Evolutionary conservation across 1,140 invertebrate genomes (phyloP).

Genomic region (Trinorchestia longiramus): DNA sequence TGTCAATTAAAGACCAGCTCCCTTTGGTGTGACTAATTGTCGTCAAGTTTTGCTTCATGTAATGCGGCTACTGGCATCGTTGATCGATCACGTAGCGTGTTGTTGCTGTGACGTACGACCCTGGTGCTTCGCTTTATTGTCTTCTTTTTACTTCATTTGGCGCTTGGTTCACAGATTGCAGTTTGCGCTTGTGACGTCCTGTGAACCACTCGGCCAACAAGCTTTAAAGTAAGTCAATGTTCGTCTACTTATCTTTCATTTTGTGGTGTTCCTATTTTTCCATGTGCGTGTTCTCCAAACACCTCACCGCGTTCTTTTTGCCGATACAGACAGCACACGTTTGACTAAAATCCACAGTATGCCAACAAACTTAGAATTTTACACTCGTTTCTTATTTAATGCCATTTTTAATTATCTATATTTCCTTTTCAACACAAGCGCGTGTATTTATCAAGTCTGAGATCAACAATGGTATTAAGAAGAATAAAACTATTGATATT

Average conservation of each 20-base stretch:
- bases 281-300: not conserved
- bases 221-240: constrained; percentile 30
- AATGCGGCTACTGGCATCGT: not conserved
- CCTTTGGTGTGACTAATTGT: not conserved
- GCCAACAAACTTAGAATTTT: not conserved
- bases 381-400: not conserved
- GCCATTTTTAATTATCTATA: not conserved
- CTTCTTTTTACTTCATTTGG: not conserved
- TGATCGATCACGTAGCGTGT: not conserved
- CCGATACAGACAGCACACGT: not conserved
- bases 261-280: not conserved
- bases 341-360: not conserved
- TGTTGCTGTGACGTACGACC: not conserved
- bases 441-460: not conserved
- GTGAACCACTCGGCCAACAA: constrained; percentile 28
- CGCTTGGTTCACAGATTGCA: constrained; percentile 50
- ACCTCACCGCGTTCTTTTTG: not conserved
- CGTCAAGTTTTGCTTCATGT: not conserved
- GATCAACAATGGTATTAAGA: no score
- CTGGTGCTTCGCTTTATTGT: not conserved
- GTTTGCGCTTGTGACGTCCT: constrained; percentile 53
- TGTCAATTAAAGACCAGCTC: not conserved
- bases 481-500: no score
- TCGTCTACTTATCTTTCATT: constrained; percentile 9
- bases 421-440: not conserved